Percentiles rank a stretch among this genome's conserved stretches.
Evolutionary conservation across 2,113 vertebrate genomes (phyloP).

Genomic region (Zosterops pallidus): DNA sequence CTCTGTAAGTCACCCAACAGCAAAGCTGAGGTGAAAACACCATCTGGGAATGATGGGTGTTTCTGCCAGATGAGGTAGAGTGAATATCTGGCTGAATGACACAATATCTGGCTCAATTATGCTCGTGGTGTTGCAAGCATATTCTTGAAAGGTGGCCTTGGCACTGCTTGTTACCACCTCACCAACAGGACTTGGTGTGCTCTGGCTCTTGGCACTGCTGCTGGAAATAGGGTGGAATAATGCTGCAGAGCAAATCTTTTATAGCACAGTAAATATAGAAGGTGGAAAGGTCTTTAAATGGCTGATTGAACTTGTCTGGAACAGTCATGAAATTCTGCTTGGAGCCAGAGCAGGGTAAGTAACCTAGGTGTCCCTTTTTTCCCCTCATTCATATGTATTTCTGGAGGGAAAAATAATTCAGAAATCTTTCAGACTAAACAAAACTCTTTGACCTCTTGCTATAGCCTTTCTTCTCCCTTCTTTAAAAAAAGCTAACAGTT

Average conservation of each 20-base stretch:
- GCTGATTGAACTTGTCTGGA: conserved; percentile 13
- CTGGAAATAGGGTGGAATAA: not conserved
- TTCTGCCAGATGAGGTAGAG: not conserved
- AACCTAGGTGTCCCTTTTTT: not conserved
- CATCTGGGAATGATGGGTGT: not conserved
- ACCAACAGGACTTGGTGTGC: not conserved
- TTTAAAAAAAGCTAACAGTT: not conserved
- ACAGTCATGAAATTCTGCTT: not conserved
- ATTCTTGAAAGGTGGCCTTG: not conserved
- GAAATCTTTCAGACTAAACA: conserved; percentile 39
- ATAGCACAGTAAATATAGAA: conserved; percentile 2
- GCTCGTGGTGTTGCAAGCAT: not conserved
- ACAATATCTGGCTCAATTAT: not conserved
- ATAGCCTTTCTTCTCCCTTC: not conserved
- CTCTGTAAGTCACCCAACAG: not conserved
- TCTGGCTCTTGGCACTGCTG: not conserved
- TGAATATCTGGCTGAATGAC: not conserved
- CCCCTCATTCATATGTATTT: not conserved
- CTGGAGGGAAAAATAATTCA: not conserved
- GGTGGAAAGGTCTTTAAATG: conserved; percentile 20
- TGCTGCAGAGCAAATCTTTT: not conserved
- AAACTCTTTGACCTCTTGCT: conserved; percentile 2
- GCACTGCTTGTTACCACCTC: not conserved
- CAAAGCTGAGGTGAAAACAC: not conserved
- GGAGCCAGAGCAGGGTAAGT: not conserved